Conservation (phyloP, 2,113 vertebrate genomes). For the Paramormyrops kingsleyae region DNA sequence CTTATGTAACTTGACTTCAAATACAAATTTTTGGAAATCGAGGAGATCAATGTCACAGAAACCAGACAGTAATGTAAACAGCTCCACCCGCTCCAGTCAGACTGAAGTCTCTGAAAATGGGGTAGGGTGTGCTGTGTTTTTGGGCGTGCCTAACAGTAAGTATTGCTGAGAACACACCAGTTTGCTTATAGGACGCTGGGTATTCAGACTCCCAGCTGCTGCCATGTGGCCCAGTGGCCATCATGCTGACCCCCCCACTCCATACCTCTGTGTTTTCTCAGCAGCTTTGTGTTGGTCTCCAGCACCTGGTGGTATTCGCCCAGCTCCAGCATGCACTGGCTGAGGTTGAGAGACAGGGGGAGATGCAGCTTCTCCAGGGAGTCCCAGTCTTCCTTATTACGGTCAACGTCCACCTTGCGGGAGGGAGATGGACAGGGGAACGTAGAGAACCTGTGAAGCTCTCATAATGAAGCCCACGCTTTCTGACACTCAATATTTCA, state of each 20-base stretch:
- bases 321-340: slow-evolving; percentile 82
- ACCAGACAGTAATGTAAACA: background rate
- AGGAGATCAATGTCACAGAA: background rate
- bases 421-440: background rate
- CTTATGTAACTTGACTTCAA: background rate
- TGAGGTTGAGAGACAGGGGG: slow-evolving; percentile 81
- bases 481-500: background rate
- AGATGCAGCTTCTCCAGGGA: slow-evolving; percentile 80
- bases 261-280: slow-evolving; percentile 75
- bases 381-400: slow-evolving; percentile 72
- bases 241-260: background rate
- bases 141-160: background rate
- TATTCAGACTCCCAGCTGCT: background rate
- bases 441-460: background rate
- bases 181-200: background rate
- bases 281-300: slow-evolving; percentile 73
- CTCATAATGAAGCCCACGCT: background rate
- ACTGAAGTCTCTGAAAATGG: background rate
- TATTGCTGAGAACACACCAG: background rate
- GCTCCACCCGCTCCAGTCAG: background rate
- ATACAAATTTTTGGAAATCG: background rate
- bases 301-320: slow-evolving; percentile 75
- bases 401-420: slow-evolving; percentile 63
- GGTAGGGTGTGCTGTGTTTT: background rate
- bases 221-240: background rate